Evolutionary conservation across 2,113 vertebrate species (phyloP).

Genomic region (Podarcis muralis): DNA sequence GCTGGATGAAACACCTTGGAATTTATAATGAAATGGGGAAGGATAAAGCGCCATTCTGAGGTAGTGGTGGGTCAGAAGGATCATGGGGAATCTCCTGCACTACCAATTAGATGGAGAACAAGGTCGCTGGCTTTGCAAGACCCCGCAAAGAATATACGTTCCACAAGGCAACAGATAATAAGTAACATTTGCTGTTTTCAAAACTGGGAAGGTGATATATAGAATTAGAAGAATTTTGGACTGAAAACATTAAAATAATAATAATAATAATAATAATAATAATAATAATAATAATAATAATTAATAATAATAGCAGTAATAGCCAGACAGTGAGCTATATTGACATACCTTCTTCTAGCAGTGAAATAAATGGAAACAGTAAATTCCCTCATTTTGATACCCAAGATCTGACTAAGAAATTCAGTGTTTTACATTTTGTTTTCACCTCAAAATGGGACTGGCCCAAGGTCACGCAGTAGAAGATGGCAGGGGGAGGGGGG

Average conservation of each 20-base stretch:
- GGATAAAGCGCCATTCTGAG: background rate
- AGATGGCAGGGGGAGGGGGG: too few species aligned
- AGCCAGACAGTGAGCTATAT: background rate
- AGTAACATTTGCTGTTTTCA: background rate
- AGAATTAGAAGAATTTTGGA: background rate
- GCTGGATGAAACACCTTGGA: background rate
- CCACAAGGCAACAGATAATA: background rate
- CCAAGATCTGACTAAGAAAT: background rate
- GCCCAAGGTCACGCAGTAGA: background rate
- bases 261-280: too few species aligned
- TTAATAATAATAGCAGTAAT: background rate
- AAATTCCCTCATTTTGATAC: background rate
- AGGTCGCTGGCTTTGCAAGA: background rate
- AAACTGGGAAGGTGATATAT: background rate
- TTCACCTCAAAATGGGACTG: background rate
- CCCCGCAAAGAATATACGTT: background rate
- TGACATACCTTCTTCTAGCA: background rate
- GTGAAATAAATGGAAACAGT: background rate
- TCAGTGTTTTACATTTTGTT: too few species aligned
- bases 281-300: background rate
- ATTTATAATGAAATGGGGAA: background rate
- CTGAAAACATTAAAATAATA: background rate
- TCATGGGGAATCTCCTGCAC: background rate
- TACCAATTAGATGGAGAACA: background rate
- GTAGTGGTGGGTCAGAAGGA: background rate